Evolutionary conservation across 2,113 vertebrate species (phyloP), one percentile per base, ranked within the genome.

Genomic region (Melanerpes aurifrons): DNA sequence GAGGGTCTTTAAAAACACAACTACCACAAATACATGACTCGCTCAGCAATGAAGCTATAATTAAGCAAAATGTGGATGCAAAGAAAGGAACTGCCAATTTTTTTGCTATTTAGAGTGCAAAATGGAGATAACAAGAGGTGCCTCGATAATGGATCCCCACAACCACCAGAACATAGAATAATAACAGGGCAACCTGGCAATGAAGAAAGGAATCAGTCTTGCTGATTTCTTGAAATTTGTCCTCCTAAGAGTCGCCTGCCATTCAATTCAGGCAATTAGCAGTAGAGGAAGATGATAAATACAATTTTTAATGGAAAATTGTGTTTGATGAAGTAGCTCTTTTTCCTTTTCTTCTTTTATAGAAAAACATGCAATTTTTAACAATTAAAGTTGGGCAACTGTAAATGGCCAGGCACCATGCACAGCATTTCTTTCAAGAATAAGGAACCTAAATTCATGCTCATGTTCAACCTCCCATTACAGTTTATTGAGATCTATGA

Each of bases 391-490:
- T 19, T 61, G 7, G 8, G 20, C 21, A 61, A 15, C 32, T 72
- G 58, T 21, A 75, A 92, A 74, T 26, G 10, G 3, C 19, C 80
- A 29, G 10, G 4, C 10, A 53, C 21, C 35, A 76, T 10, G 3
- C 16, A 58, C 31, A 31, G 4, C 31, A 57, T 53, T 73, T 82
- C 12, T 58, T 93, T 86, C 69, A 66, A 80, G 32, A 80, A 58
- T 3, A 75, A 73, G 21, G 31, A 24, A 37, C 4, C 7, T 15
- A 70, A 78, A 67, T 53, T 84, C 70, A 45, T 18, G 18, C 3
- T 84, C 2, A 26, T 0, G 0, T 91, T 91, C 25, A 61, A 68
- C 32, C 1, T 73, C 5, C 11, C 28, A 10, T 57, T 83, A 21
- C 43, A 47, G 24, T 37, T 20, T 45, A 70, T 20, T 47, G 24